Evolutionary conservation across 2,888 invertebrate species (phyloP), one percentile per base, ranked within the genome.

Genomic region (Lochmaea crataegi): DNA sequence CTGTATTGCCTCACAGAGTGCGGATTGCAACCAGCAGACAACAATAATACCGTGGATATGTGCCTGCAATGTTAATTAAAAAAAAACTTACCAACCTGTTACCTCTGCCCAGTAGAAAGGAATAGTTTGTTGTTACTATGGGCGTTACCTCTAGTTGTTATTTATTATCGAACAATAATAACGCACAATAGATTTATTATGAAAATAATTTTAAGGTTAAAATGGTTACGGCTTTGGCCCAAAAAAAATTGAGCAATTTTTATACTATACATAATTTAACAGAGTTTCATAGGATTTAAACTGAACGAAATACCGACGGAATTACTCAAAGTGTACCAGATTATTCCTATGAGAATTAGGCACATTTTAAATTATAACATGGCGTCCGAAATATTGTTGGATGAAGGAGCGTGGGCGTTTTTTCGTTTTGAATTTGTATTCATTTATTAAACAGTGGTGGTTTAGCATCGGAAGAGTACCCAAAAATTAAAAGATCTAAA

Each of bases 101-200:
- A 38, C 60, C 60, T 60, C 60, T 60, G 60, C 60, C 60, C 60
- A n/a, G 16, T 60, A 60, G 32, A 38, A 53, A 53, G 53, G 53
- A 60, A 32, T 60, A 16, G 32, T n/a, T 60, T 60, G 32, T 38
- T 60, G 60, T 60, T 60, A 60, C 60, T 60, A 60, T 60, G 60
- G 60, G 60, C 60, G 60, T 32, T 58, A 18, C 60, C 60, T 60
- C 10, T 18, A 6, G 53, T 53, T 6, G 53, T 45, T 38, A 7
- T n/a, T 7, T 48, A 48, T 48, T 48, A 48, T 14, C 48, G n/a
- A 48, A 48, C 14, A n/a, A 48, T n/a, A n/a, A n/a, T n/a, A 53
- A 53, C 18, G 11, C 18, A 53, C 53, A 16, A 53, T 53, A 53
- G 10, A 45, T 45, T 45, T 12, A 12, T 12, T 45, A 45, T 14